Evolutionary conservation across 2,888 invertebrate species (phyloP).

Genomic region (Pollenia griseotomentosa): DNA sequence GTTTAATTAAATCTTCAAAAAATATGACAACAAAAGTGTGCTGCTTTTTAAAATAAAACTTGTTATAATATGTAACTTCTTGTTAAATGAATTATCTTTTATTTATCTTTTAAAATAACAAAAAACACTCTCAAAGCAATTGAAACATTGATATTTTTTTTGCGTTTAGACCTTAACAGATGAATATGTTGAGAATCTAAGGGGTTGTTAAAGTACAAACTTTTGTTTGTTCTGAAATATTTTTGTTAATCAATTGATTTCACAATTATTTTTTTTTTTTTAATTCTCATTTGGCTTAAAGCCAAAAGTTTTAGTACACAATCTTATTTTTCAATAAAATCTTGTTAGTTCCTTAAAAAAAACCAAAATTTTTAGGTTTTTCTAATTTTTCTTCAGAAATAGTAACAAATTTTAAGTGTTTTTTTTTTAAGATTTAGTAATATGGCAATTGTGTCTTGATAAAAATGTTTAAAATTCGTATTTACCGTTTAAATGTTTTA

Average conservation of each 20-base stretch:
- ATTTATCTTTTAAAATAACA: constrained; percentile 5
- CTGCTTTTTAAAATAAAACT: neutral
- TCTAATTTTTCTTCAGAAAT: neutral
- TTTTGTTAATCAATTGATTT: neutral
- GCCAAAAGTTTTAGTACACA: constrained; percentile 39
- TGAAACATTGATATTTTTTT: neutral
- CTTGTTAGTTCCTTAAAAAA: neutral
- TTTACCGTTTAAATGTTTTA: constrained; percentile 18
- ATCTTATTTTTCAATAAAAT: neutral
- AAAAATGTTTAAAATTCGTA: constrained; percentile 44
- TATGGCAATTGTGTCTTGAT: neutral
- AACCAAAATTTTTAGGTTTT: neutral
- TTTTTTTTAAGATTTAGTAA: neutral
- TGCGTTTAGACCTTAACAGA: neutral
- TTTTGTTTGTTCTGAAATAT: neutral
- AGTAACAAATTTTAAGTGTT: neutral
- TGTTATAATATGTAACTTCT: too few relatives aligned
- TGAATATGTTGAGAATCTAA: neutral
- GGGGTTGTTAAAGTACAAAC: constrained; percentile 27
- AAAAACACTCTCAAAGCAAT: neutral
- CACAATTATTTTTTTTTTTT: neutral
- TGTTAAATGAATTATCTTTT: neutral
- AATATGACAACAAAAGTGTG: constrained; percentile 44
- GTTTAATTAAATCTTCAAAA: neutral
- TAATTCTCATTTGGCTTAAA: constrained; percentile 41